Evolutionary conservation across 2,888 invertebrate genomes (phyloP).

Genomic region (Allolobophora icterica): DNA sequence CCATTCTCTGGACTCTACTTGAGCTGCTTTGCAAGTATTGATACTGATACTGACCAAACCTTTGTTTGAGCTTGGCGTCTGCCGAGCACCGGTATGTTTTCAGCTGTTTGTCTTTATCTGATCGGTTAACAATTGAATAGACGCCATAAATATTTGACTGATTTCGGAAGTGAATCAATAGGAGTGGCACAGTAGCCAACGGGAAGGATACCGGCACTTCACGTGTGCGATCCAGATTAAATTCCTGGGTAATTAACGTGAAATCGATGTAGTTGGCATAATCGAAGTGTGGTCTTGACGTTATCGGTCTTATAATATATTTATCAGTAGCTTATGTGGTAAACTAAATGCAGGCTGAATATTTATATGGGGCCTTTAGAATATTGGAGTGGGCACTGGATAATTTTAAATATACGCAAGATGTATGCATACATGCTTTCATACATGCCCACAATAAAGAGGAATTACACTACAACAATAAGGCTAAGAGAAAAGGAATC

Average conservation of each 20-base stretch:
- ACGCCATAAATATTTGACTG: background rate
- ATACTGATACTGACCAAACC: background rate
- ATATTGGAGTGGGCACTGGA: background rate
- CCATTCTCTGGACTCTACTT: slow-evolving; percentile 1
- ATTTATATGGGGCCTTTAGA: no score
- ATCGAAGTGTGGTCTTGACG: no score
- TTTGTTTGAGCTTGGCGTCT: background rate
- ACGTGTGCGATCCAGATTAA: background rate
- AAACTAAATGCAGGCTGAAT: no score
- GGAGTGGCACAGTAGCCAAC: background rate
- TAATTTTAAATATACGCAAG: background rate
- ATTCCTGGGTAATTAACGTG: background rate
- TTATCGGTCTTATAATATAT: no score
- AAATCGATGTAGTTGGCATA: no score
- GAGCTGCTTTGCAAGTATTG: background rate
- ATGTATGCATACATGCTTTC: no score
- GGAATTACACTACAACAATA: background rate
- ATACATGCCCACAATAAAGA: background rate
- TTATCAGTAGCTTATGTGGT: no score
- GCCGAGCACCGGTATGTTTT: background rate
- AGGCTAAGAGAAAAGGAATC: background rate
- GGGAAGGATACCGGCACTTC: background rate
- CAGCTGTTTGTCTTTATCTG: background rate
- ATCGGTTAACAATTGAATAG: background rate
- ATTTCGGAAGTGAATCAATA: background rate